Evolutionary conservation across 2,113 vertebrate species (phyloP), one percentile per base, ranked within the genome.

Genomic region (Illadopsis cleaveri): DNA sequence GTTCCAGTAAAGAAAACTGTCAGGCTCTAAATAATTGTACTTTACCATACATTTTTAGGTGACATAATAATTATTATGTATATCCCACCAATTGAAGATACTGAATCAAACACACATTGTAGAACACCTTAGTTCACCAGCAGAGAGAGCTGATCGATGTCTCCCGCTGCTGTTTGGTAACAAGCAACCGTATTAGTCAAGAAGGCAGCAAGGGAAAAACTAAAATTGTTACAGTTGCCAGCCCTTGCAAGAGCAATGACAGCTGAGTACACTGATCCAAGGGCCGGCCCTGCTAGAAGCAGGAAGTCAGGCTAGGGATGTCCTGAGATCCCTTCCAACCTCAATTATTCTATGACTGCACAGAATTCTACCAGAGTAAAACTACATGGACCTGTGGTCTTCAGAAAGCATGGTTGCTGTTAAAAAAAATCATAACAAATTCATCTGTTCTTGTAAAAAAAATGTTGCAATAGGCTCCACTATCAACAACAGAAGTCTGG

Each of bases 161-260:
- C 9, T 12, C 13, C 16, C 13, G 16, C 1, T 1, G 0, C 4
- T 19, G 14, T 64, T 82, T 20, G 5, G 24, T 30, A 72, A 50
- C 15, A 23, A 78, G 18, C 16, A 61, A 37, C 19, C 44, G 6
- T 5, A 47, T 40, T 27, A 28, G 31, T 45, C 35, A 50, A 53
- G 44, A 65, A 37, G 5, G 11, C 28, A 83, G 31, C 2, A 2
- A 69, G 40, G 15, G 15, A 27, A 82, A 75, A 60, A 19, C 7
- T 38, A 15, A 30, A 40, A 17, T 9, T 35, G 11, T 40, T 66
- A 22, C 35, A 50, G 31, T 10, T 11, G 22, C 6, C 56, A 82
- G 35, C 21, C 12, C 22, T 60, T 56, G 15, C 5, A 76, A 31
- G 61, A 86, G 28, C 53, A 79, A 58, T n/a, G 56, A 33, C 24